A percentile compares a stretch with the other conserved stretches of the same genome.
These are phyloP conservation scores for Chymomyza amoena DNA, from an alignment of 2,888 invertebrate species.

Conservation along the genomic window DNA sequence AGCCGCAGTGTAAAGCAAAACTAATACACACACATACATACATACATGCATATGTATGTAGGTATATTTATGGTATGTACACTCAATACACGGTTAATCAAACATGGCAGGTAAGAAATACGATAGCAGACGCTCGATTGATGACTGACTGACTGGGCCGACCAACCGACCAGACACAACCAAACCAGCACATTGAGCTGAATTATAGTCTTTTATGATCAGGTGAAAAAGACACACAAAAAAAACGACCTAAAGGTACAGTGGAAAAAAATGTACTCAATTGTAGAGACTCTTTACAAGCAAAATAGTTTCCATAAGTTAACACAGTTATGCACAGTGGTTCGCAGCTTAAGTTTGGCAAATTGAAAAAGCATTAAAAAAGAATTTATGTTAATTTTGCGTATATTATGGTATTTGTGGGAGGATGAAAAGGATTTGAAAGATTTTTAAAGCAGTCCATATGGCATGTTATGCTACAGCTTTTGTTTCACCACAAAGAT, in stretches of 20 bases:
- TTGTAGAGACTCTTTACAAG: neutral
- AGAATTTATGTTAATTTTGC: no score
- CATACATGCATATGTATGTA: constrained; percentile 12
- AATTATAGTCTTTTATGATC: constrained; percentile 56
- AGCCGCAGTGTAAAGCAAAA: constrained; percentile 53
- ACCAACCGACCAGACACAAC: constrained; percentile 31
- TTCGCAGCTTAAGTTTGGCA: no score
- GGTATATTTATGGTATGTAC: constrained; percentile 10
- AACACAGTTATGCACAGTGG: no score
- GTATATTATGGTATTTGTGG: no score
- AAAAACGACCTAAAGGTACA: no score
- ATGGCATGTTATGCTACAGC: no score
- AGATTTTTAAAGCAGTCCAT: no score
- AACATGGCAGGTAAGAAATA: neutral
- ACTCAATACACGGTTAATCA: constrained; percentile 12
- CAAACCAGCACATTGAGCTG: constrained; percentile 44
- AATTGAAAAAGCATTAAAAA: no score
- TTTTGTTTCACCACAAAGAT: no score
- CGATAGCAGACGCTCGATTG: neutral
- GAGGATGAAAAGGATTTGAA: no score
- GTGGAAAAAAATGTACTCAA: constrained; percentile 43
- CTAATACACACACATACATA: constrained; percentile 48
- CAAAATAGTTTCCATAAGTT: neutral
- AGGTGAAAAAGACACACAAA: constrained; percentile 49
- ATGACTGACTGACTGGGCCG: constrained; percentile 31